Evolutionary conservation across 2,797 vertebrate species (phyloP), one percentile per base, ranked within the genome.

Genomic region (Avahi laniger): DNA sequence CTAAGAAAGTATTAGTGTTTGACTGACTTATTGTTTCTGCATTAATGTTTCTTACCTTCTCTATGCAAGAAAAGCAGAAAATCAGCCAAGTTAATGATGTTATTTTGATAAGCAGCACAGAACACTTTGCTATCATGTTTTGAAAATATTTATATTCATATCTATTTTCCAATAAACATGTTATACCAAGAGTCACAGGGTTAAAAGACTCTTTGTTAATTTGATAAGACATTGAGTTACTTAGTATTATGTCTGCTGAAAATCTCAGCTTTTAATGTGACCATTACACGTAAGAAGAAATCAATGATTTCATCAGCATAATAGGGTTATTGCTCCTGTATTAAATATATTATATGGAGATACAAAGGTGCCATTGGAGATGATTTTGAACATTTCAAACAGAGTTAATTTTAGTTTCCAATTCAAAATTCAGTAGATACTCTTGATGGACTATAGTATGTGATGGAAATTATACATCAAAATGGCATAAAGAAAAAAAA

Each of bases 131-230:
- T 50, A 83, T 11, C 24, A 92, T 96, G 57, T 83, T 96, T 94
- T 96, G 38, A 72, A 93, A 94, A 75, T 95, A 96, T 94, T 95
- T 93, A 82, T 76, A 94, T 95, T 94, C 50, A 82, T 33, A 78
- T 85, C 12, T 75, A 91, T 91, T 94, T 95, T 86, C 91, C 95
- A 91, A 89, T 95, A 91, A 96, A 92, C 52, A 94, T 93, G 84
- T 95, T 81, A 54, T 78, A 91, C 35, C 69, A 84, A 88, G 41
- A 90, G 79, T 90, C 80, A 93, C 48, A 35, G 46, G 20, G 52
- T 93, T 98, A 95, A 97, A 85, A 95, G 69, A 43, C 35, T 76
- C 91, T 95, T 96, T 96, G 88, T 97, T 97, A 98, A 97, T 97
- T 95, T 96, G 90, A 90, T 96, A 97, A 96, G 73, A 28, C 76